Conservation (phyloP, 2,888 invertebrate genomes). For the Diaphora mendica region DNA sequence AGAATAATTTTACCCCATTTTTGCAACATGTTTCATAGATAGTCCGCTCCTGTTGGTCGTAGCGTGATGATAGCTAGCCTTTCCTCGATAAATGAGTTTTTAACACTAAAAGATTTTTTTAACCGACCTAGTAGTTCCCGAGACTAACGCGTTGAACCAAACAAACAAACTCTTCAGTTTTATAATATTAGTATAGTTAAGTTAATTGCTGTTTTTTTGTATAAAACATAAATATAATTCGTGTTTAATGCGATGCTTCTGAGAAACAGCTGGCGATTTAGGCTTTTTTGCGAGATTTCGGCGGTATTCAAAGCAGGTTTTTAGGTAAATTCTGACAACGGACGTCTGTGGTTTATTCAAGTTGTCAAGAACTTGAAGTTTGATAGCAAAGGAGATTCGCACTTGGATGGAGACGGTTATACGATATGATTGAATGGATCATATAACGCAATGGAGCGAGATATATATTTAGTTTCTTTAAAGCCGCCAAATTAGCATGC, state of each 20-base stretch:
- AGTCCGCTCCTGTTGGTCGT: too few species aligned
- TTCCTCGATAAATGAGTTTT: too few species aligned
- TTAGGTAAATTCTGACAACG: slow-evolving; percentile 1
- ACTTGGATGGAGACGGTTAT: background rate
- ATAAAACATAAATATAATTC: background rate
- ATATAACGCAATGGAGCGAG: background rate
- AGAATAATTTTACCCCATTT: too few species aligned
- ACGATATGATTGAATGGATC: background rate
- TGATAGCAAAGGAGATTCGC: background rate
- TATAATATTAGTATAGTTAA: background rate
- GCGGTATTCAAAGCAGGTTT: slow-evolving; percentile 11
- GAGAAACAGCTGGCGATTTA: background rate
- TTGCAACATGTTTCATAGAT: too few species aligned
- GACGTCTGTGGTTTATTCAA: background rate
- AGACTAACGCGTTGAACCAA: too few species aligned
- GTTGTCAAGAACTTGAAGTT: background rate
- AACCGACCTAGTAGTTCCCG: too few species aligned
- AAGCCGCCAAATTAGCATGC: background rate
- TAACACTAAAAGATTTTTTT: too few species aligned
- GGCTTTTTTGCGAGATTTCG: slow-evolving; percentile 1
- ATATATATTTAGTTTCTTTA: background rate
- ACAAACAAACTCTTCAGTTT: too few species aligned
- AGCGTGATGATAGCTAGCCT: too few species aligned
- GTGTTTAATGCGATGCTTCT: slow-evolving; percentile 7
- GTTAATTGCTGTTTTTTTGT: background rate